Base-by-base conservation (phyloP, 2,888 invertebrate species). In the Brenthis daphne region DNA sequence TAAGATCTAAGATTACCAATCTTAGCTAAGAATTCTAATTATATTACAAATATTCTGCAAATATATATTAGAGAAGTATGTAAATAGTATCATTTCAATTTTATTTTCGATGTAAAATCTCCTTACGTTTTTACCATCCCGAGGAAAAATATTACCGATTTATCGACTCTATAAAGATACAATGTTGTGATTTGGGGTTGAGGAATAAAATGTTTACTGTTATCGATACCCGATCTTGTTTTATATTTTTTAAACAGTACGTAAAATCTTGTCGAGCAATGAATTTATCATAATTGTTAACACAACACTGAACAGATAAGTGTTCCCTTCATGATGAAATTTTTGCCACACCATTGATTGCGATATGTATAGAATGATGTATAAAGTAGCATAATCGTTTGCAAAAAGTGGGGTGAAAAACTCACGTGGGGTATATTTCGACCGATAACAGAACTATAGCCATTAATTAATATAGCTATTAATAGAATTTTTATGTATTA, bases 81-180 rank as follows among this genome's bases (percentile, higher is more conserved):
- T 20, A 67, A 37, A n/a, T 16, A 43, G 14, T 64, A 33, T n/a
- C 43, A 47, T 64, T 66, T 64, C 16, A 65, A 60, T 43, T 60
- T 50, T 60, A 60, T 48, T 50, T 60, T 48, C 60, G 29, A 50
- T 60, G 60, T 60, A 50, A 48, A 43, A 43, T 43, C 1, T 43
- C 37, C 37, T 43, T 60, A 60, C 33, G 29, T 6, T 29, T 48
- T n/a, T 50, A 12, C 29, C 48, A 13, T 50, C 33, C 33, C n/a
- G 16, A 11, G 37, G n/a, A 24, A 43, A 53, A 53, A 58, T 43
- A 58, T 66, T 60, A 54, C 53, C 50, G 43, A 54, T 64, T 63
- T 64, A 56, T 57, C 57, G 56, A 50, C 64, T 58, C 63, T 51
- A 66, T 71, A 68, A 68, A 68, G 55, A 55, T 37, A 60, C 48